These are phyloP conservation scores for Sycophila texana DNA, from an alignment of 2,888 invertebrate species.

Conservation along the genomic window DNA sequence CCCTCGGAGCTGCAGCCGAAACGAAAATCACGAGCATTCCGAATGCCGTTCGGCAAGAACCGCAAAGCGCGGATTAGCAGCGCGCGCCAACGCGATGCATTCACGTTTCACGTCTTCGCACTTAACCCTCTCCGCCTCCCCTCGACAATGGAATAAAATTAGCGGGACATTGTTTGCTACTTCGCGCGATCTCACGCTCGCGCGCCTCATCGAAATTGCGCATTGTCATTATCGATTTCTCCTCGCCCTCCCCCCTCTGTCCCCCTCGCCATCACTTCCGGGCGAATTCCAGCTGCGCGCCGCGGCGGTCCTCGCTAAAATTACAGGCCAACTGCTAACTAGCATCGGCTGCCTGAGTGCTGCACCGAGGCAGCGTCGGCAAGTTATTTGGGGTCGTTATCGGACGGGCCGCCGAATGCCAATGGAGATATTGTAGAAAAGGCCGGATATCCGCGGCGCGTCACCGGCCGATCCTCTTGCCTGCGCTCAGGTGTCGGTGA, in stretches of 20 bases:
- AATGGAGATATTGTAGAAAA: conserved; percentile 44
- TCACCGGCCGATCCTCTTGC: conserved; percentile 60
- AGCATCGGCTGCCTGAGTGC: background rate
- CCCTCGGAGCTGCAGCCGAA: too few relatives aligned
- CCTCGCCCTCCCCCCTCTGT: too few relatives aligned
- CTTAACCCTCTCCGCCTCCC: conserved; percentile 17
- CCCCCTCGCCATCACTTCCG: background rate
- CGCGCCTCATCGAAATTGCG: conserved; percentile 34
- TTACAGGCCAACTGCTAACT: conserved; percentile 43
- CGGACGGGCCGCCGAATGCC: conserved; percentile 52
- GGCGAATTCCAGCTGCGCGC: conserved; percentile 9
- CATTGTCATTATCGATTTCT: conserved; percentile 46
- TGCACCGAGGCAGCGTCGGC: conserved; percentile 4
- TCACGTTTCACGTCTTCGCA: background rate
- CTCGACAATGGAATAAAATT: conserved; percentile 35
- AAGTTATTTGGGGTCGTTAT: conserved; percentile 62
- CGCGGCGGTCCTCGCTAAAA: conserved; percentile 1
- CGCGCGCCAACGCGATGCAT: background rate
- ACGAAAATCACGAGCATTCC: background rate
- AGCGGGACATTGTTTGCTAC: conserved; percentile 40
- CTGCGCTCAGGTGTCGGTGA: conserved; percentile 49
- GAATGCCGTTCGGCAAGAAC: background rate
- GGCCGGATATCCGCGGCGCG: conserved; percentile 59
- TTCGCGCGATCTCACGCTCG: background rate
- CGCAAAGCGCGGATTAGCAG: background rate